phyloP scores from a whole-genome alignment of 2,797 vertebrate species.

The Sebastes iracundus region DNA sequence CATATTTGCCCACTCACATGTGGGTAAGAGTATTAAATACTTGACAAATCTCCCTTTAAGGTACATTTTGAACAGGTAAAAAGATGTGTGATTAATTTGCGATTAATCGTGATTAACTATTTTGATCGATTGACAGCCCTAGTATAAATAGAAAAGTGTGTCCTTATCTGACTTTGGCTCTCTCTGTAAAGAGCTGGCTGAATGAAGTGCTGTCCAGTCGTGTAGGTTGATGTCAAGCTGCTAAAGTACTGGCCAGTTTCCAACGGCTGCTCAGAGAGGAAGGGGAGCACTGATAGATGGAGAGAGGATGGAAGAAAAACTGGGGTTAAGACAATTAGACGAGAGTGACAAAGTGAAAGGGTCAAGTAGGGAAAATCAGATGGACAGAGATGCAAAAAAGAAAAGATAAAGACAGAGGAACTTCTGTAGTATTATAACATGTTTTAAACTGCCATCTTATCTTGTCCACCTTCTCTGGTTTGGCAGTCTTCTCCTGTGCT shows the following conservation, averaged over 20 bases:
- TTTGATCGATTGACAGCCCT: too few relatives aligned
- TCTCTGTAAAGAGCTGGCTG: background rate
- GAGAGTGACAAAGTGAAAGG: background rate
- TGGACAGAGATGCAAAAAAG: background rate
- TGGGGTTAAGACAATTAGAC: conserved; percentile 11
- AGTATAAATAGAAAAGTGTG: background rate
- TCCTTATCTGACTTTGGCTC: conserved; percentile 4
- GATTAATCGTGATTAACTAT: too few relatives aligned
- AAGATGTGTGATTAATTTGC: too few relatives aligned
- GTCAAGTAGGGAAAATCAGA: background rate
- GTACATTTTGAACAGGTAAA: too few relatives aligned
- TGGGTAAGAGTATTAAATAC: too few relatives aligned
- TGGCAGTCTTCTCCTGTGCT: background rate
- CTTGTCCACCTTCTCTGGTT: background rate
- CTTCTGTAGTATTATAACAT: background rate
- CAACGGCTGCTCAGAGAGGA: background rate
- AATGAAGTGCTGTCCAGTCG: background rate
- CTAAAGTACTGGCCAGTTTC: background rate
- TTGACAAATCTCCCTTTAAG: too few relatives aligned
- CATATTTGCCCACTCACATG: too few relatives aligned
- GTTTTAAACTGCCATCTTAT: background rate
- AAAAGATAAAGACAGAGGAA: background rate
- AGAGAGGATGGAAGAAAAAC: background rate
- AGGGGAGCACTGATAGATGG: conserved; percentile 24
- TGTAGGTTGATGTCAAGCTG: conserved; percentile 23